Base-by-base conservation (phyloP, 2,888 invertebrate species). In the Microplitis deprimator region DNA sequence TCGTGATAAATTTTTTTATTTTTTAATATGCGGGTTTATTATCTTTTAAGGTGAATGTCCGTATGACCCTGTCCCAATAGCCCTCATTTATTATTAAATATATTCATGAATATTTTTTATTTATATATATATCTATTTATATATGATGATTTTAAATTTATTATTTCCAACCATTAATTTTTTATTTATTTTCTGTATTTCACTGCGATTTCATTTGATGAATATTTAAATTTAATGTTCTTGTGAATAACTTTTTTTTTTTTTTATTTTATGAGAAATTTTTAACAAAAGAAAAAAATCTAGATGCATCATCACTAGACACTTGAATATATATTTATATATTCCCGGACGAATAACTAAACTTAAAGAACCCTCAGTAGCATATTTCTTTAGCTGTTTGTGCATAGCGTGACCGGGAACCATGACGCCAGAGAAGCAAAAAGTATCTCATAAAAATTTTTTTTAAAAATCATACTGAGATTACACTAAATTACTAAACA, bases 381-480 rank as follows among this genome's bases (percentile, higher is more conserved):
- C 50, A 50, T 50, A 50, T 50, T 50, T 50, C 72, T 16, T 40
- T 29, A 72, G 76, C 72, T 65, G 78, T 74, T 76, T 75, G 77
- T 77, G 79, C 78, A 78, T 78, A 77, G 75, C 79, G 81, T 77
- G 77, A 80, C 75, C 79, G 76, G 78, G 77, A 75, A 80, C 77
- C 78, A 76, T 73, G 76, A 76, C 71, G 38, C 60, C 68, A 72
- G 61, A 76, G 68, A 61, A 40, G n/a, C 61, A 29, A 65, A 29
- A 65, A 20, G 61, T 72, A 38, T 60, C 29, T 16, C 70, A 67
- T 41, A 50, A 50, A 50, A 50, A 50, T 13, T 13, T 8, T 10
- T 13, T 50, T 13, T n/a, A n/a, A 50, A 50, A 50, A 50, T 50
- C 5, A 50, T 13, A 50, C 13, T 50, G 70, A 72, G 59, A 59